phyloP scores from a whole-genome alignment of 2,888 invertebrate species.

The Drosophila buzzatii region DNA sequence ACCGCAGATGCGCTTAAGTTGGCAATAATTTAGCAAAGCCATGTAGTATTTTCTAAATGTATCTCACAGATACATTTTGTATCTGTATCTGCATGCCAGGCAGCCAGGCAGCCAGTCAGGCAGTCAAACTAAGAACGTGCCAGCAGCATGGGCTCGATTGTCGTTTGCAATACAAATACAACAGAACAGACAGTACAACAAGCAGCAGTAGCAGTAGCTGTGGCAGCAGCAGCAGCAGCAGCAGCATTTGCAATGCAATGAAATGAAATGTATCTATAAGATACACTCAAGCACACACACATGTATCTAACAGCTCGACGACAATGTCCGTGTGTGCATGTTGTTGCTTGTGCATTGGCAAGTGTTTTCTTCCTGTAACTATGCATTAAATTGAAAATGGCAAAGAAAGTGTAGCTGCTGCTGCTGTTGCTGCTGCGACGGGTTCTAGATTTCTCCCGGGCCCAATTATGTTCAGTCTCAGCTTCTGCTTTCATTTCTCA shows the following conservation, averaged over 20 bases:
- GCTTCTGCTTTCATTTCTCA: slow-evolving; percentile 63
- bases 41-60: slow-evolving; percentile 49
- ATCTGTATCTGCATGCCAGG: slow-evolving; percentile 34
- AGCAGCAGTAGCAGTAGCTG: slow-evolving; percentile 33
- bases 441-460: slow-evolving; percentile 76
- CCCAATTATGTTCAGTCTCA: slow-evolving; percentile 57
- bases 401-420: slow-evolving; percentile 62
- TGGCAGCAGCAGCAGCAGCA: slow-evolving; percentile 26
- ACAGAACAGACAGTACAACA: slow-evolving; percentile 8
- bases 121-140: slow-evolving; percentile 49
- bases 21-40: slow-evolving; percentile 74
- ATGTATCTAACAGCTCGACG: slow-evolving; percentile 9
- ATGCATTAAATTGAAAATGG: slow-evolving; percentile 73
- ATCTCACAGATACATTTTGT: slow-evolving; percentile 30
- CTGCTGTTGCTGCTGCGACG: slow-evolving; percentile 24
- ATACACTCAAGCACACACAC: slow-evolving; percentile 28
- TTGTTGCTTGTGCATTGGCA: slow-evolving; percentile 15
- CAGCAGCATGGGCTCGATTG: slow-evolving; percentile 68
- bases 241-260: slow-evolving; percentile 63
- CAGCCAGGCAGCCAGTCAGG: slow-evolving; percentile 1
- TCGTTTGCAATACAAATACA: slow-evolving; percentile 54
- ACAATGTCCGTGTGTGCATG: slow-evolving; percentile 23
- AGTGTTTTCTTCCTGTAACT: slow-evolving; percentile 68
- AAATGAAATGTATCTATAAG: slow-evolving; percentile 68
- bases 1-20: slow-evolving; percentile 80